Base-by-base conservation (phyloP, 2,888 invertebrate genomes). In the Melipona beecheii region DNA sequence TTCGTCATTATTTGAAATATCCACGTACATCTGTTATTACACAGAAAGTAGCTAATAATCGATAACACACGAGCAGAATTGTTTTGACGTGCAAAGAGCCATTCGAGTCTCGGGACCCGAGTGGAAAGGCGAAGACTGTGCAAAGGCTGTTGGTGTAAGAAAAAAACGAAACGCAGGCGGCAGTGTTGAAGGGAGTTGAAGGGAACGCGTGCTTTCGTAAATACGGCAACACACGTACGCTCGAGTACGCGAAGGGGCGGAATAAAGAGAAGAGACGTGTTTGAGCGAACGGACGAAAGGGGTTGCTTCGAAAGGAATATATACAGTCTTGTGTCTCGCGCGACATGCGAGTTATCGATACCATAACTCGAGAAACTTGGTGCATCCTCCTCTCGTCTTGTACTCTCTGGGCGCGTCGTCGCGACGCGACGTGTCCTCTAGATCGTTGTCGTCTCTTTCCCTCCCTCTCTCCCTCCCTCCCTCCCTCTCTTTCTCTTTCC, bases 281-380 rank as follows among this genome's bases (percentile, higher is more conserved):
- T 66, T 49, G 83, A 70, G 71, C 70, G 65, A 56, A 69, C 76
- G 66, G 36, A 69, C 84, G 71, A 84, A 66, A 75, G 65, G 75
- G 78, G 72, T 73, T 68, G 75, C 31, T 68, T 62, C 79, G 82
- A 80, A 85, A 78, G 71, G 78, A 80, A 87, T 85, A 85, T 85
- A 85, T 86, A 83, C 71, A 75, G 83, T 76, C 64, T 69, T 0
- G 75, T 74, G 80, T 82, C 81, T 85, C 82, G 66, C 71, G 75
- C 87, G 81, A 82, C 86, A 80, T 78, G 65, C 88, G 88, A 92
- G 91, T 92, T 91, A 91, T 91, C 92, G 92, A 90, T 90, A 91
- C 88, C 90, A 91, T 92, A 92, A 92, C 91, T 92, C 90, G 91
- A 86, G 68, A 72, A 84, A 92, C 83, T 90, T 82, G 81, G 86